Conservation (phyloP, 2,797 vertebrate genomes). For the Peromyscus eremicus region DNA sequence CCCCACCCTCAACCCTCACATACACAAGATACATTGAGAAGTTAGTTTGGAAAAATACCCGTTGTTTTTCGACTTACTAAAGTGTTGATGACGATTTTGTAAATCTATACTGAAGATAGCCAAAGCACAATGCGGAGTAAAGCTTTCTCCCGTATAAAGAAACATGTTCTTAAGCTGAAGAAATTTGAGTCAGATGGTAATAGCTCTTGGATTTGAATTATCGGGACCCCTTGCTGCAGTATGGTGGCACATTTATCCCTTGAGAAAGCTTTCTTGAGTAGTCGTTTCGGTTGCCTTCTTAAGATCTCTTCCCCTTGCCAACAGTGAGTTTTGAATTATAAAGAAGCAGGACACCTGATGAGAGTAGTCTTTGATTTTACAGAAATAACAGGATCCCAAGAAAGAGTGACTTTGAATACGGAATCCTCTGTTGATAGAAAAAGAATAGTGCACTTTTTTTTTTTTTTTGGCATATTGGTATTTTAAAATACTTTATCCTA, state of each 20-base stretch:
- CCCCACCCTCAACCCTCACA: not conserved
- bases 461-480: not conserved
- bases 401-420: constrained; percentile 34
- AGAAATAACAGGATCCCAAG: not conserved
- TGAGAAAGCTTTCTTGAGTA: not conserved
- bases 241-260: not conserved
- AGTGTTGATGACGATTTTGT: not conserved
- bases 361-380: constrained; percentile 59
- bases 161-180: not conserved
- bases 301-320: not conserved
- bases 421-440: constrained; percentile 28
- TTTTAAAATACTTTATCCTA: constrained; percentile 18
- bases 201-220: constrained; percentile 15
- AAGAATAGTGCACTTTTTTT: not conserved
- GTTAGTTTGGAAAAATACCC: constrained; percentile 29
- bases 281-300: not conserved
- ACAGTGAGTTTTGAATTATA: constrained; percentile 38
- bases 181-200: constrained; percentile 14
- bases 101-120: constrained; percentile 1
- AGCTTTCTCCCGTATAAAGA: not conserved
- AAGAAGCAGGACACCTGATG: not conserved
- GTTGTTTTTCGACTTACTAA: constrained; percentile 19
- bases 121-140: not conserved
- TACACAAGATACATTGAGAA: not conserved
- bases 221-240: not conserved